Conservation (phyloP, 1,140 invertebrate genomes). For the Rhynchophorus ferrugineus region DNA sequence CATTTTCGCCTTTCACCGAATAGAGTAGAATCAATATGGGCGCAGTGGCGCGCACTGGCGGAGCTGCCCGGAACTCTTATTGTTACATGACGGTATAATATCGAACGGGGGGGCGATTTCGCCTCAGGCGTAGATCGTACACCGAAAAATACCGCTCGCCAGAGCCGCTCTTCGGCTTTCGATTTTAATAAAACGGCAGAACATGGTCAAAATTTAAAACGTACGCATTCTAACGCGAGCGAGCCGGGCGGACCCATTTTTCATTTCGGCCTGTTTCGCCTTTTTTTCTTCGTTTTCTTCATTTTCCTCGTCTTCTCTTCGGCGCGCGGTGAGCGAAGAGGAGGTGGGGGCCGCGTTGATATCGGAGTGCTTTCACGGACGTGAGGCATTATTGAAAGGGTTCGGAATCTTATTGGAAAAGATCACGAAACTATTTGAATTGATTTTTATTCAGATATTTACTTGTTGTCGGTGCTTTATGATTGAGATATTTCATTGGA, state of each 20-base stretch:
- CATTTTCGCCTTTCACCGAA: constrained; percentile 14
- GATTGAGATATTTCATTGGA: too few relatives aligned
- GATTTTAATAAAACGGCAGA: constrained; percentile 10
- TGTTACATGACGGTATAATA: constrained; percentile 25
- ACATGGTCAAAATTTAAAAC: constrained; percentile 1
- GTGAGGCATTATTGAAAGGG: too few relatives aligned
- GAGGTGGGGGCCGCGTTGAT: too few relatives aligned
- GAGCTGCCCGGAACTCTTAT: constrained; percentile 31
- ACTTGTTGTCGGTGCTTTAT: too few relatives aligned
- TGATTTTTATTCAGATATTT: neutral
- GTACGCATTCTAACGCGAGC: neutral
- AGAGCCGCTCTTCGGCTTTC: neutral
- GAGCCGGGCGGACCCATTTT: neutral
- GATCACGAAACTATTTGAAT: neutral
- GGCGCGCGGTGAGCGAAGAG: too few relatives aligned
- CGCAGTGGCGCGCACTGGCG: constrained; percentile 31
- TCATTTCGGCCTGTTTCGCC: neutral
- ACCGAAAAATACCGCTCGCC: constrained; percentile 15
- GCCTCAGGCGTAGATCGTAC: constrained; percentile 15
- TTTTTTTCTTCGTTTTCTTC: neutral
- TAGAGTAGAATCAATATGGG: constrained; percentile 31
- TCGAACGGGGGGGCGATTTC: constrained; percentile 21
- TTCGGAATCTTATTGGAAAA: neutral
- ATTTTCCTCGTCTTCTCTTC: too few relatives aligned
- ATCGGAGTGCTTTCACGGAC: neutral